A percentile compares a stretch with the other conserved stretches of the same genome.
Evolutionary conservation across 2,888 invertebrate genomes (phyloP).

Genomic region (Bembecia ichneumoniformis): DNA sequence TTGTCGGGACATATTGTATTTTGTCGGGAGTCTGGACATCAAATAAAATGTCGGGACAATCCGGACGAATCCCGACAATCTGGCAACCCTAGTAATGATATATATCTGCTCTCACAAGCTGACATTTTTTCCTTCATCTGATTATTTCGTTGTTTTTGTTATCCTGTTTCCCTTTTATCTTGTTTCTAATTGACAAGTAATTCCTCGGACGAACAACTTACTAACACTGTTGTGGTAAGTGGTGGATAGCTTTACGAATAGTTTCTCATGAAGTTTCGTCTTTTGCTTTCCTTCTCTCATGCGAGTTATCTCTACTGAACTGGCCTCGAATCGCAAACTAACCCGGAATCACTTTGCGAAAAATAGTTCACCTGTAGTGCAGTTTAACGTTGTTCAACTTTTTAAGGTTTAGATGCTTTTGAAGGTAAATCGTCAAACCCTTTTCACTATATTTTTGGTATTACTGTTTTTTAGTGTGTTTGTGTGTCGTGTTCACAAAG

Average conservation of each 20-base stretch:
- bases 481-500: too few relatives aligned
- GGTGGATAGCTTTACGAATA: conserved; percentile 27
- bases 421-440: too few relatives aligned
- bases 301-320: conserved; percentile 12
- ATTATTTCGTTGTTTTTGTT: background rate
- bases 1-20: too few relatives aligned
- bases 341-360: conserved; percentile 7
- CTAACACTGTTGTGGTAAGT: conserved; percentile 1
- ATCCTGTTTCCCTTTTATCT: background rate
- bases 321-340: conserved; percentile 9
- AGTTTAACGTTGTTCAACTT: background rate
- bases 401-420: too few relatives aligned
- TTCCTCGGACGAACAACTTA: background rate
- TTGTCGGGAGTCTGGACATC: too few relatives aligned
- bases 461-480: too few relatives aligned
- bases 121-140: background rate
- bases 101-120: background rate
- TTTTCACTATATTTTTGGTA: too few relatives aligned
- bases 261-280: conserved; percentile 20
- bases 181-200: background rate
- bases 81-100: too few relatives aligned
- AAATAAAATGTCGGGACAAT: too few relatives aligned
- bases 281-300: conserved; percentile 14
- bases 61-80: too few relatives aligned
- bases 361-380: conserved; percentile 3